Conservation (phyloP, 2,888 invertebrate species). For the Polymixis flavicincta region DNA sequence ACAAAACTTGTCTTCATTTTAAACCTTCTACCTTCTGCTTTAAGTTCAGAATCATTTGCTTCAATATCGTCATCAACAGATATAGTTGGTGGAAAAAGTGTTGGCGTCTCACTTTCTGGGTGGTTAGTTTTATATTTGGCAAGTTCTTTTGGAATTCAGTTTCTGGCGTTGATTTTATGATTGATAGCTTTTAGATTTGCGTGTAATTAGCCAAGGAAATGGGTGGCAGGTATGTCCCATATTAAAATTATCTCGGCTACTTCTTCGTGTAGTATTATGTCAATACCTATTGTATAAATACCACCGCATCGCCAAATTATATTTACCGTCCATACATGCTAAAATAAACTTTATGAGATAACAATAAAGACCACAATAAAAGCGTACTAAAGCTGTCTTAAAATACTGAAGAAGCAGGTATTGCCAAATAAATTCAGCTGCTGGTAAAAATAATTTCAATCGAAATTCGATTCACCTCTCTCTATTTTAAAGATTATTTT, state of each 20-base stretch:
- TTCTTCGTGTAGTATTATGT: not conserved
- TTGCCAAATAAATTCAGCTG: constrained; percentile 42
- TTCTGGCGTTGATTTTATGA: constrained; percentile 62
- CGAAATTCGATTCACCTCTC: constrained; percentile 28
- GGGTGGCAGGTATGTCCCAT: not conserved
- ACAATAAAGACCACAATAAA: constrained; percentile 2
- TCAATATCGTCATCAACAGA: constrained; percentile 58
- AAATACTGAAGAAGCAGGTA: constrained; percentile 15
- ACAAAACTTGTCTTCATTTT: constrained; percentile 33
- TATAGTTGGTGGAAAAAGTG: constrained; percentile 53
- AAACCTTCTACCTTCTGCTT: constrained; percentile 33
- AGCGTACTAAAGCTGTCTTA: not conserved
- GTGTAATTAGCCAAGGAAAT: constrained; percentile 22
- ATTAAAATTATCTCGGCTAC: not conserved
- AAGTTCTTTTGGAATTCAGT: constrained; percentile 49
- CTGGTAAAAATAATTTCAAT: constrained; percentile 15
- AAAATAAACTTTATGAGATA: constrained; percentile 42
- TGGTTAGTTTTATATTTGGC: constrained; percentile 55
- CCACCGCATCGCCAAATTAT: constrained; percentile 35
- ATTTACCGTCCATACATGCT: not conserved
- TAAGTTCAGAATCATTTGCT: constrained; percentile 55
- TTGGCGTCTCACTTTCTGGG: constrained; percentile 66
- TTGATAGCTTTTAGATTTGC: constrained; percentile 57
- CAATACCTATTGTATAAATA: too few relatives aligned
- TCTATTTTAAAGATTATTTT: constrained; percentile 15